Percentiles rank a stretch among this genome's conserved stretches.
These are phyloP conservation scores for Oscheius sp. DNA, from an alignment of 2,888 invertebrate species.

Conservation along the genomic window DNA sequence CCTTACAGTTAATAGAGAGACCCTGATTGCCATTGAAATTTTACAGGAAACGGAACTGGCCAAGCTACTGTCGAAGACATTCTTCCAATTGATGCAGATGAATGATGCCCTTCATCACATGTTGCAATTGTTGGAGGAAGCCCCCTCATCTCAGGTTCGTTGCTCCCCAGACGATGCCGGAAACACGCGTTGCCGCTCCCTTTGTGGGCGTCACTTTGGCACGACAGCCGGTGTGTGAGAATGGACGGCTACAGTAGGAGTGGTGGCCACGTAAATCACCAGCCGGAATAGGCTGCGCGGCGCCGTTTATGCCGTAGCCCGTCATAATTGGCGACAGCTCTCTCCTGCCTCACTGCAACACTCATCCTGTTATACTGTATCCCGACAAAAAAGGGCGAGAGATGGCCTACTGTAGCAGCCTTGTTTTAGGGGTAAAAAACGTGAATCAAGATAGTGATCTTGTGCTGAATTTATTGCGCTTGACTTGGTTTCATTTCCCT, in stretches of 20 bases:
- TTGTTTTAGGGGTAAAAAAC: neutral
- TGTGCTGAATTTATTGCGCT: neutral
- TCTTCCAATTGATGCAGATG: conserved; percentile 89
- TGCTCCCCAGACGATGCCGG: neutral
- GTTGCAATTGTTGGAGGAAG: conserved; percentile 72
- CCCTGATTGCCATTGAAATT: neutral
- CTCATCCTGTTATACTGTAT: neutral
- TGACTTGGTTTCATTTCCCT: neutral
- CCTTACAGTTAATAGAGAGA: conserved; percentile 9
- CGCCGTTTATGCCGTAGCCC: conserved; percentile 22
- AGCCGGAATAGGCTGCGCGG: conserved; percentile 32
- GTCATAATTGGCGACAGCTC: conserved; percentile 39
- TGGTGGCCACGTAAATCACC: conserved; percentile 39
- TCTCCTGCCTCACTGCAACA: neutral
- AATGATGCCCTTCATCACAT: conserved; percentile 80
- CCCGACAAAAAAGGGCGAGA: neutral
- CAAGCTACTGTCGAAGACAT: conserved; percentile 88
- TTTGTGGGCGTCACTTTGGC: conserved; percentile 35
- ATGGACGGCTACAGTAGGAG: conserved; percentile 41
- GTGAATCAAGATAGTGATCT: neutral
- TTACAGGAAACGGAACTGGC: conserved; percentile 84
- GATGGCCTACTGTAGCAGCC: neutral
- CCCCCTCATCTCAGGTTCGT: conserved; percentile 59
- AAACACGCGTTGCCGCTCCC: conserved; percentile 35
- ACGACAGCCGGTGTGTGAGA: conserved; percentile 26